phyloP scores from a whole-genome alignment of 2,888 invertebrate species.

The Drosophila longiperda region DNA sequence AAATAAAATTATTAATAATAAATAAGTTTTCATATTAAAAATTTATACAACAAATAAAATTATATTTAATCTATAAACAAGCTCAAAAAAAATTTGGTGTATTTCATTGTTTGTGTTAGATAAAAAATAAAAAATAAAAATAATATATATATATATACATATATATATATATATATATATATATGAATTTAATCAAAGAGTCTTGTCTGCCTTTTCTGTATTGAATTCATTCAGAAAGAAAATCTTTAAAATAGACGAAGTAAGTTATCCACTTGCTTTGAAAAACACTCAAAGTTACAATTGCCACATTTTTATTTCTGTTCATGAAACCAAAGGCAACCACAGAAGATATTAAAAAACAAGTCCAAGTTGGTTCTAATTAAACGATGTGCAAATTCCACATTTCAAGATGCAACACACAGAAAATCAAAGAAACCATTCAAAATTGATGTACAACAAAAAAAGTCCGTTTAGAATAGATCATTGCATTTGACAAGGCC shows the following conservation, averaged over 20 bases:
- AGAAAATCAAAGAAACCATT: background rate
- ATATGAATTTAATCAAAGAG: background rate
- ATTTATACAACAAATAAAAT: background rate
- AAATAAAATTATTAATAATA: background rate
- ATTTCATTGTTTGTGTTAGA: background rate
- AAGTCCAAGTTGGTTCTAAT: background rate
- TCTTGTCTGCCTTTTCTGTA: background rate
- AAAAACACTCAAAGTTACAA: background rate
- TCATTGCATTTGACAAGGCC: background rate
- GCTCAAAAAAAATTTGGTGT: background rate
- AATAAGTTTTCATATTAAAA: too few relatives aligned
- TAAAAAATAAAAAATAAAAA: background rate
- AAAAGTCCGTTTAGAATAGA: background rate
- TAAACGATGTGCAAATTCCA: background rate
- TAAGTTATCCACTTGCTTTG: background rate
- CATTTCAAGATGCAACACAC: background rate
- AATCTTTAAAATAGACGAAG: background rate
- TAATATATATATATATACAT: background rate
- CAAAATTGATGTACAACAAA: background rate
- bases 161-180: background rate
- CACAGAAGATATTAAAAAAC: background rate
- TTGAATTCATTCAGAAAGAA: background rate
- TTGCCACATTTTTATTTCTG: background rate
- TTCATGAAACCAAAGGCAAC: background rate
- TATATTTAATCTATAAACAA: background rate